phyloP scores from a whole-genome alignment of 1,140 invertebrate genomes.

The Cydia amplana region DNA sequence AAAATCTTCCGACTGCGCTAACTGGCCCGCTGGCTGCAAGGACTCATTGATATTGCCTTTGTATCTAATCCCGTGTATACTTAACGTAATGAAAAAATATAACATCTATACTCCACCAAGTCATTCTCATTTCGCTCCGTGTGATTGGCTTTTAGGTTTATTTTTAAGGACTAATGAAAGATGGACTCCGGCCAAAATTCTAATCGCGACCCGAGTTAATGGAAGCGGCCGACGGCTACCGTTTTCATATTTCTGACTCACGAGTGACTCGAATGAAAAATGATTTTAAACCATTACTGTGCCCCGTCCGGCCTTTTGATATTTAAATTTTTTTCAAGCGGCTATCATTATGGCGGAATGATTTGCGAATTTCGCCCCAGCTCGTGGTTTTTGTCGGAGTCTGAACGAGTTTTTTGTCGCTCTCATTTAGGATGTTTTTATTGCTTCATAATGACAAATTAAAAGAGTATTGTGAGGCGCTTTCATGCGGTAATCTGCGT shows the following conservation, averaged over 20 bases:
- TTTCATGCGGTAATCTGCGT: constrained; percentile 70
- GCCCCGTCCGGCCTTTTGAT: constrained; percentile 78
- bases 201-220: constrained; percentile 72
- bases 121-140: constrained; percentile 40
- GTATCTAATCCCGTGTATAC: constrained; percentile 17
- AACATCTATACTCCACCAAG: constrained; percentile 30
- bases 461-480: constrained; percentile 74
- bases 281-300: constrained; percentile 79
- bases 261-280: constrained; percentile 78
- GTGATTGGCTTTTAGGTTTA: constrained; percentile 42
- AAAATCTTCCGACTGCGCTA: constrained; percentile 27
- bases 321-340: constrained; percentile 80
- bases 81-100: constrained; percentile 18
- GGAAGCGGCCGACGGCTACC: constrained; percentile 71
- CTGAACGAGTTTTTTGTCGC: constrained; percentile 75
- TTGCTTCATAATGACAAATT: constrained; percentile 78
- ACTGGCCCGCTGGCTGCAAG: not conserved
- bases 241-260: constrained; percentile 75
- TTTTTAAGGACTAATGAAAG: constrained; percentile 50
- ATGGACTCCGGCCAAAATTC: constrained; percentile 67
- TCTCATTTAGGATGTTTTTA: constrained; percentile 78
- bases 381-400: constrained; percentile 71
- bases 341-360: constrained; percentile 74
- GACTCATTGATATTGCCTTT: not conserved
- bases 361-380: constrained; percentile 76